phyloP scores from a whole-genome alignment of 1,140 invertebrate species.

The Holotrichia oblita region DNA sequence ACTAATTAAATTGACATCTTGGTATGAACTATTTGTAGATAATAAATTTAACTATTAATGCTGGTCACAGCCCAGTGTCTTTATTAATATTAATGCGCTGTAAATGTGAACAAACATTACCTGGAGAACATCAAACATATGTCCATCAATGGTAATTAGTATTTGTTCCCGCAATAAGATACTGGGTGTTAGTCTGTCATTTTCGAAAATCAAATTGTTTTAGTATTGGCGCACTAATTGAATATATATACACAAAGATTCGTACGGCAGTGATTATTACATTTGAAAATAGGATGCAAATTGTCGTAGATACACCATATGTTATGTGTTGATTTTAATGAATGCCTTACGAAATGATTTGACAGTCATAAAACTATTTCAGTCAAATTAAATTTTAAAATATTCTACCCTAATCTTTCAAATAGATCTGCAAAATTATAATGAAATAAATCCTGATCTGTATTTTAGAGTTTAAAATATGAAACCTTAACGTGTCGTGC shows the following conservation, averaged over 20 bases:
- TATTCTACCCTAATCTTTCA: no score
- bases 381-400: no score
- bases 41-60: conserved; percentile 41
- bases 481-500: no score
- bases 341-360: not conserved
- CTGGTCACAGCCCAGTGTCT: conserved; percentile 27
- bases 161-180: conserved; percentile 38
- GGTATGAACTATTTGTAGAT: conserved; percentile 33
- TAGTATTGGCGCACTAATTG: conserved; percentile 31
- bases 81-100: conserved; percentile 41
- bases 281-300: conserved; percentile 39
- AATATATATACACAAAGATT: conserved; percentile 35
- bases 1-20: conserved; percentile 39
- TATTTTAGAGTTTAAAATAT: no score
- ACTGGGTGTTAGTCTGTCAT: conserved; percentile 35
- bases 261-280: conserved; percentile 31
- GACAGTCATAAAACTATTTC: not conserved
- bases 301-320: conserved; percentile 1
- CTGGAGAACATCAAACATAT: conserved; percentile 36
- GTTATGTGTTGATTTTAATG: not conserved
- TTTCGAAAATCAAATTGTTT: conserved; percentile 39
- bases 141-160: conserved; percentile 39
- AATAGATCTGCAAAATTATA: no score
- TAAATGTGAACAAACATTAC: conserved; percentile 36
- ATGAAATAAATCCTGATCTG: no score